A percentile compares a stretch with the other conserved stretches of the same genome.
These are phyloP conservation scores for Gadus chalcogrammus DNA, from an alignment of 2,113 vertebrate species.

Conservation along the genomic window DNA sequence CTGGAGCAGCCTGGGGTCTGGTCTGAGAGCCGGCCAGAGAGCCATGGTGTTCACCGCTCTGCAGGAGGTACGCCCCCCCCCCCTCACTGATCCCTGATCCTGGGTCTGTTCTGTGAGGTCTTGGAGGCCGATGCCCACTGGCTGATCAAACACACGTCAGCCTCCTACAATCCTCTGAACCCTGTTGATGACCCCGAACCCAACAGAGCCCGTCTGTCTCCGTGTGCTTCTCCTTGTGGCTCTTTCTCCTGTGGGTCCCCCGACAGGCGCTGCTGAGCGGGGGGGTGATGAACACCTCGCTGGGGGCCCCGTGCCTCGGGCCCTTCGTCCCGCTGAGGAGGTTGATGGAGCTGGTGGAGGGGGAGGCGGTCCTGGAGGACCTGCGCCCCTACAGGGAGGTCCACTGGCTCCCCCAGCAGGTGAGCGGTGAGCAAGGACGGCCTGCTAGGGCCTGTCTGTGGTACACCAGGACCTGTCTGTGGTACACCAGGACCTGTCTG, in stretches of 20 bases:
- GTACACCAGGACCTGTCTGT: background rate
- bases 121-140: background rate
- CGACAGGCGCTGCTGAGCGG: slow-evolving; percentile 40
- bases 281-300: slow-evolving; percentile 43
- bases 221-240: background rate
- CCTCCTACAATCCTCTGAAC: background rate
- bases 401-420: slow-evolving; percentile 84
- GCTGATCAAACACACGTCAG: background rate
- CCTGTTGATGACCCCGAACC: background rate
- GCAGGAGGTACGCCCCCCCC: slow-evolving; percentile 68
- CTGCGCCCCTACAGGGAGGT: slow-evolving; percentile 62
- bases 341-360: slow-evolving; percentile 58
- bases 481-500: too few species aligned
- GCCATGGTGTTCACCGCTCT: slow-evolving; percentile 75
- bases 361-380: slow-evolving; percentile 62
- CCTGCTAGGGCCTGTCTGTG: background rate
- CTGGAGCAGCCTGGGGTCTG: slow-evolving; percentile 70
- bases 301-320: slow-evolving; percentile 74
- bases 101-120: background rate
- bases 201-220: background rate
- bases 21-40: slow-evolving; percentile 74
- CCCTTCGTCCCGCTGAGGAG: slow-evolving; percentile 81
- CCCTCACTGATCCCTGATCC: background rate
- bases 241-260: slow-evolving; percentile 2
- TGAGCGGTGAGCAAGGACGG: slow-evolving; percentile 37